Conservation (phyloP, 2,113 vertebrate genomes). For the Panurus biarmicus region DNA sequence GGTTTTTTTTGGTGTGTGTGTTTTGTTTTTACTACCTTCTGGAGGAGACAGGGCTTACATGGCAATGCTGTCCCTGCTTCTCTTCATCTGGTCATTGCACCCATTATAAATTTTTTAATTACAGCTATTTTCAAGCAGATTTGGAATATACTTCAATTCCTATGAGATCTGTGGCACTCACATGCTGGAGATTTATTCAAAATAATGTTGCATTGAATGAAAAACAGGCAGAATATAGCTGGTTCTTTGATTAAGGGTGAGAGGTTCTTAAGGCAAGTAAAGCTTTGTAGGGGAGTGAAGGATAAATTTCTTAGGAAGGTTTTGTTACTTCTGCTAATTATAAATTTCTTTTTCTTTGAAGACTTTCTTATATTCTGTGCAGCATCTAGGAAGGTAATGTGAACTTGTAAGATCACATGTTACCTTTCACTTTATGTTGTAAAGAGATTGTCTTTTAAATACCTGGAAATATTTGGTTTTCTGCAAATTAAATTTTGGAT, state of each 20-base stretch:
- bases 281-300: background rate
- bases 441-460: background rate
- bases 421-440: background rate
- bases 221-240: background rate
- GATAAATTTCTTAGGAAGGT: background rate
- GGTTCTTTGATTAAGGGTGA: background rate
- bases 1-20: too few relatives aligned
- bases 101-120: background rate
- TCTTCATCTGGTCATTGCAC: background rate
- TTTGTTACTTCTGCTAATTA: background rate
- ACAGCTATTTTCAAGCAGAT: background rate
- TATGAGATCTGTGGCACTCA: background rate
- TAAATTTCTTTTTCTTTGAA: background rate
- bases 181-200: background rate
- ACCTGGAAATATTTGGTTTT: background rate
- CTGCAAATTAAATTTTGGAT: background rate
- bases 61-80: background rate
- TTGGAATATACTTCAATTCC: background rate
- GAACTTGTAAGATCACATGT: background rate
- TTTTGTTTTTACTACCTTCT: background rate
- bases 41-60: background rate
- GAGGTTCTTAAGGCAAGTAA: background rate
- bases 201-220: background rate
- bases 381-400: background rate
- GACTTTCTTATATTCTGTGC: background rate